A percentile compares a stretch with the other conserved stretches of the same genome.
Conservation (phyloP, 2,797 vertebrate genomes). For the Poeciliopsis paucimaculata region DNA sequence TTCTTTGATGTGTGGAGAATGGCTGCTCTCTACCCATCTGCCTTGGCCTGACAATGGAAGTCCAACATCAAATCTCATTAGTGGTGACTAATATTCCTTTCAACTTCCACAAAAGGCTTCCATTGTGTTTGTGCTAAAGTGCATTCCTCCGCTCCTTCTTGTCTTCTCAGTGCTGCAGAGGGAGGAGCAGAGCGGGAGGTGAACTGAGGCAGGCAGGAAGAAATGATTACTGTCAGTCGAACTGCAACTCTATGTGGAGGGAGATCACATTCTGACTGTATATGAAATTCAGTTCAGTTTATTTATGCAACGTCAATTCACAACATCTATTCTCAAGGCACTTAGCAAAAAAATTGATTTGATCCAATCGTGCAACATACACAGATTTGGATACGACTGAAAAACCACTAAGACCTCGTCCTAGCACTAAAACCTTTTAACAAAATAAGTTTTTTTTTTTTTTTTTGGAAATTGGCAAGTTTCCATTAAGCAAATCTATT, state of each 20-base stretch:
- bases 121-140: slow-evolving; percentile 61
- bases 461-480: too few relatives aligned
- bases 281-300: slow-evolving; percentile 3
- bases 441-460: too few relatives aligned
- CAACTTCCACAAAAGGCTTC: slow-evolving; percentile 66
- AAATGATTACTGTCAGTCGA: slow-evolving; percentile 53
- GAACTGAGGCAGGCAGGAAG: slow-evolving; percentile 38
- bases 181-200: slow-evolving; percentile 18
- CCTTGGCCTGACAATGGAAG: slow-evolving; percentile 53
- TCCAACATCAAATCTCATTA: slow-evolving; percentile 72
- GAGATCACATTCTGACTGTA: slow-evolving; percentile 24
- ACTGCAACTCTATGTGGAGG: slow-evolving; percentile 41
- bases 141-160: slow-evolving; percentile 67
- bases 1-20: slow-evolving; percentile 53
- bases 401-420: too few relatives aligned
- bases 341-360: not conserved
- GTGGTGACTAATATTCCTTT: slow-evolving; percentile 73
- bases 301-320: not conserved
- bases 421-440: too few relatives aligned
- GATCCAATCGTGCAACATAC: not conserved
- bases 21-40: slow-evolving; percentile 44
- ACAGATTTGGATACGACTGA: too few relatives aligned
- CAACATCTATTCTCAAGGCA: too few relatives aligned
- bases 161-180: slow-evolving; percentile 47
- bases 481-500: too few relatives aligned